phyloP scores from a whole-genome alignment of 2,797 vertebrate genomes.

The Scolopax bukidnonensis region DNA sequence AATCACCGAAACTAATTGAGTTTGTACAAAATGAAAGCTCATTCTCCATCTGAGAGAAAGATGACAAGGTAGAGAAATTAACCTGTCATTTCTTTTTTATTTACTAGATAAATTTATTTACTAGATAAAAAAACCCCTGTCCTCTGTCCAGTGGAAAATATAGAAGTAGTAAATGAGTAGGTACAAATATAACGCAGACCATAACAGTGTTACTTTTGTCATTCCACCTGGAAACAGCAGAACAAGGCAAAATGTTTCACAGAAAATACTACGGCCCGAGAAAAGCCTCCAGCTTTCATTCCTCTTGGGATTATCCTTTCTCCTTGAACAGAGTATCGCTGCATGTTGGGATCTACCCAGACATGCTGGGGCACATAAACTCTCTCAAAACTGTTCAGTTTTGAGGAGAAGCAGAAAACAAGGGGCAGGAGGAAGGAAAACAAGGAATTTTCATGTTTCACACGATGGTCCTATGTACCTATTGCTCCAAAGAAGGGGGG shows the following conservation, averaged over 20 bases:
- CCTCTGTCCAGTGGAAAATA: neutral
- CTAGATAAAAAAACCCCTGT: too few relatives aligned
- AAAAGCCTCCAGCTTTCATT: neutral
- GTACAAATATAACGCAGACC: neutral
- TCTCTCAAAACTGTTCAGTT: neutral
- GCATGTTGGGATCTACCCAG: neutral
- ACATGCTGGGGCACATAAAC: neutral
- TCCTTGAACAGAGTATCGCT: neutral
- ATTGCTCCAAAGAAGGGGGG: neutral
- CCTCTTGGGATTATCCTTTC: neutral
- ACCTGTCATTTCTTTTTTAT: neutral
- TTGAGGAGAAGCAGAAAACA: neutral
- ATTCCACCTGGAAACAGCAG: neutral
- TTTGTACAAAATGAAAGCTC: neutral
- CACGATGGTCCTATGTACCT: neutral
- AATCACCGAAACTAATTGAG: neutral
- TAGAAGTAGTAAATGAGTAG: neutral
- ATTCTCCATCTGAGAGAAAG: neutral
- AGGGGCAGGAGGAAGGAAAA: neutral
- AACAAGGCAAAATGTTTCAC: neutral
- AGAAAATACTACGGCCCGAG: neutral
- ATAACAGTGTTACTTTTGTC: neutral
- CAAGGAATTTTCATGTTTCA: neutral
- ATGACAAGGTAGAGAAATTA: neutral
- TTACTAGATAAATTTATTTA: too few relatives aligned